Evolutionary conservation across 2,888 invertebrate species (phyloP).

Genomic region (Macrosiphum euphorbiae): DNA sequence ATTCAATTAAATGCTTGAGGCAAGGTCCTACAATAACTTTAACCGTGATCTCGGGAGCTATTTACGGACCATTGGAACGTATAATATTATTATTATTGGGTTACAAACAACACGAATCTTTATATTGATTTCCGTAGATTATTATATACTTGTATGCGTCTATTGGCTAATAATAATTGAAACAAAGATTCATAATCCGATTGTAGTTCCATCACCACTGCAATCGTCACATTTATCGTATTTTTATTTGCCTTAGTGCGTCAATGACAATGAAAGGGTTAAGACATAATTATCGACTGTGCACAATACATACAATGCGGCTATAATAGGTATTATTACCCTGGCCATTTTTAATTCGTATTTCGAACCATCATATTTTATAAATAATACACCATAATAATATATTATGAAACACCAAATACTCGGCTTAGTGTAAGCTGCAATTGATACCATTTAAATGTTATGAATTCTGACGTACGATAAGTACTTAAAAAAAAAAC

Average conservation of each 20-base stretch:
- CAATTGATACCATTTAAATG: not conserved
- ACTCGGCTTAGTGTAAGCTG: not conserved
- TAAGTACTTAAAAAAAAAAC: not conserved
- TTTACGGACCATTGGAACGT: not conserved
- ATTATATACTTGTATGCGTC: not conserved
- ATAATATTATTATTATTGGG: not conserved
- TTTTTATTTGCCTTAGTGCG: not conserved
- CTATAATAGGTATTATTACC: not conserved
- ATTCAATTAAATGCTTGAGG: slow-evolving; percentile 9
- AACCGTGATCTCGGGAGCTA: not conserved
- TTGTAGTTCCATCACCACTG: not conserved
- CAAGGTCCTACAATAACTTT: slow-evolving; percentile 37
- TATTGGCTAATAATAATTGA: not conserved
- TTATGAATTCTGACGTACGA: not conserved
- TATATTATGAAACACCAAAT: not conserved
- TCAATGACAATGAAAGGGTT: too few relatives aligned
- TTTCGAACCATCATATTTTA: not conserved
- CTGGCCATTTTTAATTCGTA: not conserved
- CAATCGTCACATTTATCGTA: not conserved
- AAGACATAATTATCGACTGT: not conserved
- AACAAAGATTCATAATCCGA: not conserved
- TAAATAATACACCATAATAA: not conserved
- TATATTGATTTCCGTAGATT: slow-evolving; percentile 7
- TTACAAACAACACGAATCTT: not conserved
- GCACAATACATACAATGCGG: not conserved